Base-by-base conservation (phyloP, 2,888 invertebrate species). In the Minunthozetes semirufus region DNA sequence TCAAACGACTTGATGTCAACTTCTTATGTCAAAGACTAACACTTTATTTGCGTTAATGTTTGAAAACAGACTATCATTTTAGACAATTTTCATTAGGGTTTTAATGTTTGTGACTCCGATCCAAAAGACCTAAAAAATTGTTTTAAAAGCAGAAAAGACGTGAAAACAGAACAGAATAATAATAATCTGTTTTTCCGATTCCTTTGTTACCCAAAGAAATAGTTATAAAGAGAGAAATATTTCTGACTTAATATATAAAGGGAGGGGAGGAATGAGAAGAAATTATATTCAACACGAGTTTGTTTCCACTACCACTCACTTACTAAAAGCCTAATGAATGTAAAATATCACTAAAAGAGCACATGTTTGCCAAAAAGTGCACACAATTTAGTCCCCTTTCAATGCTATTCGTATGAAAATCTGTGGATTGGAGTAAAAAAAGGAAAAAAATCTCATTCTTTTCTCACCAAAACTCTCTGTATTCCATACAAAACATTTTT, bases 241-340 rank as follows among this genome's bases (percentile, higher is more conserved):
- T 56, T 22, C 22, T 56, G 56, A 56, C 56, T 56, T 56, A 19
- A 56, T 56, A 22, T 56, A 22, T 22, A 9, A 56, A 56, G 22
- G 25, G 56, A 22, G 56, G 22, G 22, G 9, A 56, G 22, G 19
- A 9, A 56, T 50, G 33, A 27, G 33, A 27, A 63, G 17, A 33
- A 61, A 27, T 33, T 38, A 63, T 63, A 29, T 63, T 17, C 33
- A 63, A 33, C 63, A 27, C 27, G 13, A 63, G 27, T 63, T 38
- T 63, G 22, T 56, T 22, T 56, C 22, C 56, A 13, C 56, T 56
- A 56, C 27, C 27, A 29, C 13, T 63, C 27, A 29, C 13, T 63
- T 56, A 56, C 38, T 63, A 63, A 33, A 63, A 17, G 29, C 17
- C 33, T 63, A 66, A 66, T 66, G 38, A 66, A 66, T 66, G 66